Base-by-base conservation (phyloP, 1,140 invertebrate species). In the Chironomus tepperi region DNA sequence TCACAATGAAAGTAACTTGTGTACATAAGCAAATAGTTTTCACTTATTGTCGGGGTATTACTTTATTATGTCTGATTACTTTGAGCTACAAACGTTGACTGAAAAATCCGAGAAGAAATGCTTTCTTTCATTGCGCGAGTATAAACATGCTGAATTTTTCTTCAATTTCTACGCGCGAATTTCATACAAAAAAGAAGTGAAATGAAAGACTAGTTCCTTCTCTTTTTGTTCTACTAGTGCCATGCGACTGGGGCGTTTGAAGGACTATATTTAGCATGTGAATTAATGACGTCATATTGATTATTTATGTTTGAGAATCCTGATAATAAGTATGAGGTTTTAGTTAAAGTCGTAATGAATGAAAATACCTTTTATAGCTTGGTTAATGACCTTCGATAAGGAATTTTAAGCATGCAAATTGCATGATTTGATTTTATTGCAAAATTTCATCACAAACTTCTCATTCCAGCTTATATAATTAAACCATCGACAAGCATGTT, bases 401-500 rank as follows among this genome's bases (percentile, higher is more conserved):
- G 19, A 10, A 70, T 70, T 16, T 70, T 70, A 18, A 19, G 64
- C 8, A 57, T 12, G n/a, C 47, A 10, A 12, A 10, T 2, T 2
- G n/a, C n/a, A n/a, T 18, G n/a, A 15, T 2, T 19, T 21, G 16
- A 19, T 70, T 70, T 18, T 21, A 70, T 70, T 19, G 19, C 7
- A 70, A 70, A 8, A 10, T 18, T 70, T 70, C 65, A 21, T 70
- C 16, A n/a, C n/a, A n/a, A n/a, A n/a, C n/a, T n/a, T n/a, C n/a
- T n/a, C n/a, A 21, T 70, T 18, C 9, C 7, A 3, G 3, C 65
- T 19, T 19, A 19, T 70, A 1, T 21, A 9, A 21, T 70, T 21
- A 89, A 78, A 57, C 85, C 83, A 15, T 57, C 0, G n/a, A 12
- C 47, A 57, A n/a, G 12, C n/a, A n/a, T 10, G 88, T 86, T 93